Percentiles rank a stretch among this genome's conserved stretches.
phyloP scores from a whole-genome alignment of 2,113 vertebrate genomes.

The Oxyruncus cristatus region DNA sequence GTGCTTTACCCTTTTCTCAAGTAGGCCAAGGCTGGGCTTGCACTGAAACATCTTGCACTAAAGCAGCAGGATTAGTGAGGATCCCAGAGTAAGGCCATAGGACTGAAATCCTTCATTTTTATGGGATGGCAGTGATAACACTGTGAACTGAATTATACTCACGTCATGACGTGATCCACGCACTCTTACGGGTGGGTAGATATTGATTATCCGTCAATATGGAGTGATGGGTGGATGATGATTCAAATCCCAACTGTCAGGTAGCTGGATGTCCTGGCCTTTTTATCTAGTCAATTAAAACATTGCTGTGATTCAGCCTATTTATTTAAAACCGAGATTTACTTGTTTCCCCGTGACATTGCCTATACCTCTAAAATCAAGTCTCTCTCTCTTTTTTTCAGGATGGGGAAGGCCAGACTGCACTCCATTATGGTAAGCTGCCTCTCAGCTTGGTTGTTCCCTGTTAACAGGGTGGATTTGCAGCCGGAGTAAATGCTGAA shows the following conservation, averaged over 20 bases:
- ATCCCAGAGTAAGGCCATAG: not conserved
- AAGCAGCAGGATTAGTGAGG: not conserved
- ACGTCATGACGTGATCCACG: not conserved
- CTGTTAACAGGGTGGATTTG: not conserved
- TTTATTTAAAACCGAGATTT: not conserved
- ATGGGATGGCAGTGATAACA: not conserved
- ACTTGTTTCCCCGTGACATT: not conserved
- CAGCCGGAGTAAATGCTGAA: not conserved
- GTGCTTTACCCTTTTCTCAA: not conserved
- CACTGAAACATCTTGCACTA: not conserved
- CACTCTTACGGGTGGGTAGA: not conserved
- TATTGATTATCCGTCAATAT: conserved; percentile 28
- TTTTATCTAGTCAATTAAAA: conserved; percentile 8
- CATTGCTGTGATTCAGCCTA: not conserved
- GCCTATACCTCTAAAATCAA: conserved; percentile 32
- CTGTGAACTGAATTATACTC: conserved; percentile 19
- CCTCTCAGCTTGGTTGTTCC: not conserved
- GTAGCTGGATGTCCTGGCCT: not conserved
- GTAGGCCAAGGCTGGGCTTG: not conserved
- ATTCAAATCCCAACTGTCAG: not conserved
- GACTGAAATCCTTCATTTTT: conserved; percentile 35
- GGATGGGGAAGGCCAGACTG: conserved; percentile 97
- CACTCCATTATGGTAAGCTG: conserved; percentile 95
- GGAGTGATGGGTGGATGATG: not conserved
- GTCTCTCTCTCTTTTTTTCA: conserved; percentile 74